Percentiles rank a stretch among this genome's conserved stretches.
phyloP scores from a whole-genome alignment of 2,113 vertebrate genomes.

The Picathartes gymnocephalus region DNA sequence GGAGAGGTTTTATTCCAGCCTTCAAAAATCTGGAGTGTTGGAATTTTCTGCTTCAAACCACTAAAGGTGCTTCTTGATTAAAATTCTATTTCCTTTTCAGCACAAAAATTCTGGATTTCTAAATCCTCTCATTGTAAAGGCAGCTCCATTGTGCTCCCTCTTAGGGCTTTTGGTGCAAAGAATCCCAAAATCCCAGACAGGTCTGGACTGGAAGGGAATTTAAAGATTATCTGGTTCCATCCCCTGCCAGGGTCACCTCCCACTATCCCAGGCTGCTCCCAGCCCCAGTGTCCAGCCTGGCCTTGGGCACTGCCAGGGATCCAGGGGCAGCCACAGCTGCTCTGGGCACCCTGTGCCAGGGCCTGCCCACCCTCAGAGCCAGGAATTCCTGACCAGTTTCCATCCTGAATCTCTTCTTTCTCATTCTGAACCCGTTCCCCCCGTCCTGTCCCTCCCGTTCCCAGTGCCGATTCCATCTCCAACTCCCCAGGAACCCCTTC shows the following conservation, averaged over 20 bases:
- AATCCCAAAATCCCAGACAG: neutral
- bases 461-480: neutral
- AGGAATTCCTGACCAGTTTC: neutral
- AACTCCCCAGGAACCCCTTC: neutral
- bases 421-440: neutral
- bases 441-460: neutral
- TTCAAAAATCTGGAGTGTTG: neutral
- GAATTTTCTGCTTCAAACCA: neutral
- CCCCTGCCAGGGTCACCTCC: neutral
- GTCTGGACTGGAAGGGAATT: neutral
- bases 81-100: neutral
- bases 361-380: rapidly evolving
- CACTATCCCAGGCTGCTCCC: neutral
- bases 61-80: neutral
- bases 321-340: neutral
- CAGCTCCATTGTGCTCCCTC: neutral
- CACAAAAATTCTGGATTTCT: neutral
- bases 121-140: neutral
- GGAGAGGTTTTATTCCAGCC: neutral
- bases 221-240: neutral
- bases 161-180: neutral
- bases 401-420: neutral
- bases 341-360: neutral
- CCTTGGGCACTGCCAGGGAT: neutral
- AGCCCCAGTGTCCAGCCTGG: neutral